Evolutionary conservation across 1,140 invertebrate genomes (phyloP), one percentile per base, ranked within the genome.

Genomic region (Pteromalus puparum): DNA sequence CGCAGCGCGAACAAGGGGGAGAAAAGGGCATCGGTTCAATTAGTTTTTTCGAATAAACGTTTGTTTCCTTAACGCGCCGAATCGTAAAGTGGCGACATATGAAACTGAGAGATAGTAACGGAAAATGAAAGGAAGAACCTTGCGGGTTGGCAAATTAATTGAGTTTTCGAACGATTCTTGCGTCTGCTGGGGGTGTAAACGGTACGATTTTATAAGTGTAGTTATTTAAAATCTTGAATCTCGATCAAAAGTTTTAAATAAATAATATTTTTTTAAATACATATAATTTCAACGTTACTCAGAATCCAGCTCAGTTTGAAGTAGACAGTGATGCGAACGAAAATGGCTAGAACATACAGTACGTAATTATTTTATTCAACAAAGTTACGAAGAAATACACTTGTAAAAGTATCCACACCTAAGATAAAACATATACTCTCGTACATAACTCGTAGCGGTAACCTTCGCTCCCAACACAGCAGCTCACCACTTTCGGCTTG

Each of bases 11-110:
- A 18, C 46, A 26, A 74, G 24, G 73, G 34, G 26, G 81, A 70
- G 84, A 75, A 46, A 46, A 77, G 30, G 75, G 81, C 79, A 77
- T 67, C 65, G 79, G 86, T 87, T 88, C 87, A 88, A 88, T 88
- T 88, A 87, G 86, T 67, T 87, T 87, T 87, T 67, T 87, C 80
- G 73, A 86, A 88, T 88, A 86, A 88, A 88, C 85, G 80, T 88
- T 87, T 85, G 84, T 87, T 85, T 85, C 82, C 84, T 87, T 81
- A 87, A 83, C 85, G 81, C 81, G 82, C 61, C 76, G 65, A 68
- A 42, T 85, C 86, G 81, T 87, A 87, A 86, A 68, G 83, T 68
- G 48, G 67, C 80, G 86, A 86, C 87, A 88, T 86, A 86, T 82
- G 86, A 87, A 82, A 76, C 73, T 72, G 70, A 67, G 68, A 83